Evolutionary conservation across 2,888 invertebrate species (phyloP), one percentile per base, ranked within the genome.

Genomic region (Palloptera scutellata): DNA sequence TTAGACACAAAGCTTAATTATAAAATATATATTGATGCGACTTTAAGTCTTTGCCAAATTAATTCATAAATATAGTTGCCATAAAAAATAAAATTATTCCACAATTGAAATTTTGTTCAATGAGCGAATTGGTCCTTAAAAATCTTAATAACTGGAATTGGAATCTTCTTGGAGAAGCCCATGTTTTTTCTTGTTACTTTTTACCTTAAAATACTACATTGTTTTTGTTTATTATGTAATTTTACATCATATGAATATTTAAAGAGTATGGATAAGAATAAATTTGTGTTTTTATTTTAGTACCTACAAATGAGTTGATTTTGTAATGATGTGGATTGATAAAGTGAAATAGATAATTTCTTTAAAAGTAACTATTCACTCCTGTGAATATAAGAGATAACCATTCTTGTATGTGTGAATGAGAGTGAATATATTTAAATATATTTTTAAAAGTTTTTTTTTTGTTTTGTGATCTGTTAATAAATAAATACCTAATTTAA

Each of bases 121-220:
- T 70, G 73, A 72, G 70, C 72, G 72, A 73, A 70, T 73, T 73
- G 73, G 73, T 73, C 73, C 73, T 73, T 71, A 71, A 68, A 60
- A 62, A 67, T 61, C 69, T 67, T 41, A 69, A 65, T 66, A 70
- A 66, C 62, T 70, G 68, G 70, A 69, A 68, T 69, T 71, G 71
- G 19, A 70, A 69, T 51, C 68, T 73, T 71, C 71, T 72, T 72
- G 57, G 64, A 73, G 73, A 73, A 71, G 71, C 68, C 67, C 68
- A 57, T 64, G 2, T 69, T 68, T 64, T 55, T 62, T 61, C 65
- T 63, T 20, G 69, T 60, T 55, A 64, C 64, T 61, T 66, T 62
- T 53, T 41, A 65, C 54, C 30, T 52, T 41, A 59, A 64, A 52
- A 45, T 19, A 52, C 51, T 59, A 64, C 40, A 53, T 52, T 52